Base-by-base conservation (phyloP, 2,888 invertebrate species). In the Campoplex capitator region DNA sequence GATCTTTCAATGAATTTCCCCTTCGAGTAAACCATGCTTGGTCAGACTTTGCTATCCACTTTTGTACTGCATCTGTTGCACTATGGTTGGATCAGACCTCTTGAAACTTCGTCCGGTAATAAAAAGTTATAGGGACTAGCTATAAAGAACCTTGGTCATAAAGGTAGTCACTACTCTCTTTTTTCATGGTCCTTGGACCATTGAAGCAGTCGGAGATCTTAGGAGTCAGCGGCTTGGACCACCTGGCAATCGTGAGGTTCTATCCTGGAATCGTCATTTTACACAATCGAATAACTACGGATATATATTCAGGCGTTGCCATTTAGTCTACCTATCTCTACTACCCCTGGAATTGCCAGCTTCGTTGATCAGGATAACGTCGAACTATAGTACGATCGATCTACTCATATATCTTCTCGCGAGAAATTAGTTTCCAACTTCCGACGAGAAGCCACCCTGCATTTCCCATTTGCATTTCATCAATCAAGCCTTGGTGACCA, bases 101-200 rank as follows among this genome's bases (percentile, higher is more conserved):
- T 62, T 62, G 32, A 32, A 62, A 62, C 62, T 62, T 62, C 11
- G 6, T 16, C 62, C 16, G 16, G 3, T 7, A 62, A 16, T 62
- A 62, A 62, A 62, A 62, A 62, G 62, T 62, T 62, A 32, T 62
- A 62, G 13, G 32, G 62, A 32, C 62, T 16, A 16, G 62, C 32
- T 16, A 62, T 62, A 62, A 62, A 62, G 62, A 32, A 62, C 16
- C 32, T 32, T 16, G 16, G 32, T 62, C 62, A 32, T 62, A 62
- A 62, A 62, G 62, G 32, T 32, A 62, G 62, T 62, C 16, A 62
- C 32, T 16, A 32, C 28, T 2, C 28, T 62, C 32, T 62, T 62
- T 2, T 32, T 32, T 32, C 51, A 62, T 62, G 32, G 32, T 32
- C 28, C 32, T 32, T 6, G 32, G 32, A 16, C 16, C 62, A 32